Evolutionary conservation across 2,797 vertebrate species (phyloP), one percentile per base, ranked within the genome.

Genomic region (Phoebastria nigripes): DNA sequence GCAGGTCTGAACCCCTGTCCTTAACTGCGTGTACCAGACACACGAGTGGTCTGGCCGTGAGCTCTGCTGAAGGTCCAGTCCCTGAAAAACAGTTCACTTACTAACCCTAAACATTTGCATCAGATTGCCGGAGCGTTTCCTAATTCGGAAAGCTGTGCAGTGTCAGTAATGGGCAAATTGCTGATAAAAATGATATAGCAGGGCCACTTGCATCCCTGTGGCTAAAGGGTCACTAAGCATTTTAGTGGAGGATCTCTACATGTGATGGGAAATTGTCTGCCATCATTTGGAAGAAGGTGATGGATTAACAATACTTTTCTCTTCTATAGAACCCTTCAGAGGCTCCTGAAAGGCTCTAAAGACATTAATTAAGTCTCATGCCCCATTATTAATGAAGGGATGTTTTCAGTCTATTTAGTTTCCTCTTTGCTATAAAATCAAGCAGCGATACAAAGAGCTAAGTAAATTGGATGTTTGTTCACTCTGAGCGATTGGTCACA

Each of bases 351-450:
- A 59, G 69, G 77, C 54, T 93, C 67, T n/a, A 15, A 63, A 78
- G 74, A 85, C 69, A 28, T 87, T 81, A 87, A 96, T 90, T 90
- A 93, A 95, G 66, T 74, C 85, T 96, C 61, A 65, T 7, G 52
- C 44, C 56, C 47, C 2, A 1, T 83, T 88, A 91, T 92, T 80
- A 95, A 81, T 63, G 61, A 96, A 95, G 93, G 65, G 93, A 93
- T 90, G 90, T 88, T 96, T 91, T 82, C 94, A 93, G 69, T 52
- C 87, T 74, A 7, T 82, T 89, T 69, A 49, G 72, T 73, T 96
- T 89, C 51, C 83, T 87, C 87, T 63, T 28, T 31, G 59, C 92
- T 73, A 58, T 67, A 66, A 91, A 79, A 85, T 22, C 74, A 90
- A 81, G 92, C 69, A 73, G 62, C 1, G 0, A 51, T 62, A 59